These are phyloP conservation scores for Eueides isabella DNA, from an alignment of 1,140 invertebrate species.

Conservation along the genomic window DNA sequence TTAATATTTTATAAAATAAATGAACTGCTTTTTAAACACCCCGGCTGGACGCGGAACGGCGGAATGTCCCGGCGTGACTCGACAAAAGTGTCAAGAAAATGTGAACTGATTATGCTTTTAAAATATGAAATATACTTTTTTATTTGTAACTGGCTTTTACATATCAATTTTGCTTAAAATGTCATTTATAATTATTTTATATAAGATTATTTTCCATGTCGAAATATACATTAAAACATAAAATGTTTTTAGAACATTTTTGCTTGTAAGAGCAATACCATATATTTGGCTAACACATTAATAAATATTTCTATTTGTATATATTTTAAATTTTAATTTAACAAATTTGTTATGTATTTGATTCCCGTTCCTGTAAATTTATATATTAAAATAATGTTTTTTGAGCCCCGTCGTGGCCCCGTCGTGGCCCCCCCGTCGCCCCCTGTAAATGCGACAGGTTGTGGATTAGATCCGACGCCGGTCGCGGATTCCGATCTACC, in stretches of 20 bases:
- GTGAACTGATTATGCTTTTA: constrained; percentile 42
- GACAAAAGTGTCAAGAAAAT: constrained; percentile 53
- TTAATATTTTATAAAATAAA: constrained; percentile 71
- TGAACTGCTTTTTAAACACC: constrained; percentile 68
- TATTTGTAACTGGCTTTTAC: not conserved
- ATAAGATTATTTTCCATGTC: not conserved
- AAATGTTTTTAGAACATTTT: not conserved
- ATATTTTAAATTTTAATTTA: not conserved
- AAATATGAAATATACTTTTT: constrained; percentile 34
- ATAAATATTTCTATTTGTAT: not conserved
- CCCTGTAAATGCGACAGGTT: too few species aligned
- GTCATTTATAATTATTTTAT: not conserved
- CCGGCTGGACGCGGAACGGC: constrained; percentile 51
- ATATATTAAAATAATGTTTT: too few species aligned
- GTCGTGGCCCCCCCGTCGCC: too few species aligned
- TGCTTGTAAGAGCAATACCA: not conserved
- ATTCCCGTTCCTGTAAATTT: too few species aligned
- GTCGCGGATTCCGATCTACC: too few species aligned
- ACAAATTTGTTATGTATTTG: too few species aligned
- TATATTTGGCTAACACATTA: not conserved
- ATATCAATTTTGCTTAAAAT: constrained; percentile 12
- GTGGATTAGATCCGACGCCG: too few species aligned
- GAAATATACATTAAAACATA: not conserved
- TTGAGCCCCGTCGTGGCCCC: too few species aligned
- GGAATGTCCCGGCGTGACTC: constrained; percentile 52